Evolutionary conservation across 2,888 invertebrate genomes (phyloP), one percentile per base, ranked within the genome.

Genomic region (Odontothrips loti): DNA sequence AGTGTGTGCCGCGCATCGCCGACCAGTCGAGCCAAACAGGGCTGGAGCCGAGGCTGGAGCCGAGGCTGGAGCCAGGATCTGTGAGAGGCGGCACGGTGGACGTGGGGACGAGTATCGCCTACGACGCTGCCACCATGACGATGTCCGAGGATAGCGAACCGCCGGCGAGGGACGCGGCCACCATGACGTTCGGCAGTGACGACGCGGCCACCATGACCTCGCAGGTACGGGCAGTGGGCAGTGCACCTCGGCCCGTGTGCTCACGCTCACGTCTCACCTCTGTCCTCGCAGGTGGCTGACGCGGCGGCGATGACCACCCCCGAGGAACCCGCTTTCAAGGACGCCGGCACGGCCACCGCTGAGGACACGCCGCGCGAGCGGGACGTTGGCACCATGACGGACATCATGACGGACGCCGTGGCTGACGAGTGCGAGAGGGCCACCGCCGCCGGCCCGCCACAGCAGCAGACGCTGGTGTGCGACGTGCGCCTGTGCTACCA

Each of bases 191-290:
- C 23, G 27, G 27, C 23, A 27, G 12, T 27, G 27, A 75, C 68
- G 27, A 75, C 68, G 27, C 23, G 27, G 68, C 68, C 23, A 75
- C 68, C 27, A 75, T 75, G 68, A 75, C 68, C 68, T 23, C 27
- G 23, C 68, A 75, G 68, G 68, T 75, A 75, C 15, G n/a, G 58
- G 58, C 58, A 51, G 51, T n/a, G n/a, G n/a, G n/a, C n/a, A n/a
- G n/a, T n/a, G n/a, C n/a, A n/a, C n/a, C n/a, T n/a, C n/a, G 9
- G 51, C 51, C 8, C 15, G 51, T 17, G 1, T 8, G 34, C 34
- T 43, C 34, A 43, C 34, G 3, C 34, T 43, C 34, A 4, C 34
- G 3, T 43, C 6, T 43, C 34, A n/a, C 34, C 34, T 43, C 34
- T 43, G 34, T 43, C 34, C 6, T 58, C 12, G 1, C 68, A 75